phyloP scores from a whole-genome alignment of 2,797 vertebrate species.

The Rhinella marina region DNA sequence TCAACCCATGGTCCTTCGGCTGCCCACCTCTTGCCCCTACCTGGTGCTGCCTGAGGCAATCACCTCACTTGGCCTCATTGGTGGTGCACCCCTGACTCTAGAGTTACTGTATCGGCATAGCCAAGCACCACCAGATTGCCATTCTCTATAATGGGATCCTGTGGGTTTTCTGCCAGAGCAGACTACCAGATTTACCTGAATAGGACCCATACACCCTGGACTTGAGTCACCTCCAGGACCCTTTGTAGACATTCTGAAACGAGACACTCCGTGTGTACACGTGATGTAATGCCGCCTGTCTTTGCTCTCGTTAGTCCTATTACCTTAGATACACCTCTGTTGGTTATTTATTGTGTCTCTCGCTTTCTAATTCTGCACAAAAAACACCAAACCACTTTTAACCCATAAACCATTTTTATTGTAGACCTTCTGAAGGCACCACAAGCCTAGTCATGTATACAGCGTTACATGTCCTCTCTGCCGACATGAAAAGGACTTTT shows the following conservation, averaged over 20 bases:
- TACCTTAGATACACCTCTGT: background rate
- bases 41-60: no score
- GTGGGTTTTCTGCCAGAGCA: no score
- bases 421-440: background rate
- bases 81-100: no score
- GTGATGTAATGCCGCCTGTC: background rate
- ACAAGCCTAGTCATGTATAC: background rate
- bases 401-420: constrained; percentile 15
- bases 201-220: no score
- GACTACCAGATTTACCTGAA: no score
- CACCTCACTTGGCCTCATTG: no score
- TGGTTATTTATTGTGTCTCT: background rate
- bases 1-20: no score
- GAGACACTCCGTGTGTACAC: background rate
- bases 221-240: no score
- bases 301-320: background rate
- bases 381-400: background rate
- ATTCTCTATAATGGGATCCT: no score
- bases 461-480: background rate
- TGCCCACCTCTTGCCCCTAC: no score
- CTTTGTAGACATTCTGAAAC: background rate
- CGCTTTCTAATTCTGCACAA: background rate
- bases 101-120: no score
- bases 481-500: constrained; percentile 10
- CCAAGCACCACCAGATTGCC: no score